A percentile compares a stretch with the other conserved stretches of the same genome.
Conservation (phyloP, 2,113 vertebrate species). For the Tychaedon coryphoeus region DNA sequence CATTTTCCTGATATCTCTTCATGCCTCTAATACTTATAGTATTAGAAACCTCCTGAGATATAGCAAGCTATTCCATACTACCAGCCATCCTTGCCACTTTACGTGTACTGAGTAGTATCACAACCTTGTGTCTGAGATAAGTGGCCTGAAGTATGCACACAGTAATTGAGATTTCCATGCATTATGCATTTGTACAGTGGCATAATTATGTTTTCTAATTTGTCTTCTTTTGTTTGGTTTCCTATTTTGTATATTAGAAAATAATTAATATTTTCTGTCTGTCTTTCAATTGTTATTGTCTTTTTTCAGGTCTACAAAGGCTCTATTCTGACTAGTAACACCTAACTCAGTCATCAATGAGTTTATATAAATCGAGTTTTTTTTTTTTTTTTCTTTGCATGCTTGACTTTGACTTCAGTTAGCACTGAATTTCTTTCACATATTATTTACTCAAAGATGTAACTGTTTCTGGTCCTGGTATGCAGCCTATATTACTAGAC, state of each 20-base stretch:
- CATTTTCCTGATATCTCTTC: background rate
- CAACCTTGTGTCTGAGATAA: background rate
- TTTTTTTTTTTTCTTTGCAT: background rate
- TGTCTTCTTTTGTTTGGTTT: background rate
- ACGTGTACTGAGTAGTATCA: background rate
- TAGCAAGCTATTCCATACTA: background rate
- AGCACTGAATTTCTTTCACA: background rate
- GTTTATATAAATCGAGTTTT: background rate
- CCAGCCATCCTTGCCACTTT: background rate
- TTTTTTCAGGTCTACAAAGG: background rate
- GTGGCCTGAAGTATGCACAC: background rate
- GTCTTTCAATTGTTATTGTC: background rate
- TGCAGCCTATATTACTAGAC: background rate
- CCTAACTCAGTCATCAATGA: background rate
- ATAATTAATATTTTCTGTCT: background rate
- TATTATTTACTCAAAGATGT: background rate
- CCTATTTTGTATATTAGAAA: background rate
- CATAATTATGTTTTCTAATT: background rate
- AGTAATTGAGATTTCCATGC: background rate
- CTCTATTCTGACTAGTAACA: background rate
- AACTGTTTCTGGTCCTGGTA: background rate
- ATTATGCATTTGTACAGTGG: background rate
- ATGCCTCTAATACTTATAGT: background rate
- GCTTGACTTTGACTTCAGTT: background rate
- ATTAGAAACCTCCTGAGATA: background rate